Conservation (phyloP, 2,113 vertebrate species). For the Gadus chalcogrammus region DNA sequence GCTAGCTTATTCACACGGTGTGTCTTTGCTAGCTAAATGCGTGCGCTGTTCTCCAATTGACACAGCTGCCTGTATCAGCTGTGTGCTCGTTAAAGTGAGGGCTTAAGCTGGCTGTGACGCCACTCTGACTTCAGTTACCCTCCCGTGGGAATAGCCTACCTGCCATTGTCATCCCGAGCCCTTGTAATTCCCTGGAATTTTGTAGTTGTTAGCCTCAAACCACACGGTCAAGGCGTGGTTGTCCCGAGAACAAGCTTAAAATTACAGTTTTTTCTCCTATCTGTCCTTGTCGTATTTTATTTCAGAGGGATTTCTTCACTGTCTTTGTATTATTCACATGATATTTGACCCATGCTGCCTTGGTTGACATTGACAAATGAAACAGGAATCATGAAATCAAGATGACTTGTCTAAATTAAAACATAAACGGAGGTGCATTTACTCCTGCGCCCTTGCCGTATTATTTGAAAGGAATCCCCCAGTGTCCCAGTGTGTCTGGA, state of each 20-base stretch:
- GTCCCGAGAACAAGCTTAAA: neutral
- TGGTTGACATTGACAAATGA: neutral
- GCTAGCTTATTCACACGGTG: neutral
- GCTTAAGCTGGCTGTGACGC: conserved; percentile 64
- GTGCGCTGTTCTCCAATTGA: conserved; percentile 57
- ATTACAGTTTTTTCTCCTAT: conserved; percentile 7
- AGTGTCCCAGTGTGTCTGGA: neutral
- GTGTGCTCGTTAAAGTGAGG: conserved; percentile 67
- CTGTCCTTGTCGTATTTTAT: neutral
- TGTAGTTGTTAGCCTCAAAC: conserved; percentile 50
- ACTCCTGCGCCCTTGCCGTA: neutral
- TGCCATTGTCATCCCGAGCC: conserved; percentile 65
- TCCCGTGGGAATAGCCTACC: conserved; percentile 62
- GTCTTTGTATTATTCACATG: neutral
- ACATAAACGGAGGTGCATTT: neutral
- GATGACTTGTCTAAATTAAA: neutral
- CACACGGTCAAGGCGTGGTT: conserved; percentile 33
- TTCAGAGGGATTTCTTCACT: neutral
- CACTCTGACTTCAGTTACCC: conserved; percentile 61
- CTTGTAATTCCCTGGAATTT: conserved; percentile 61
- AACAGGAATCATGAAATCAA: neutral
- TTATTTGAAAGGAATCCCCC: neutral
- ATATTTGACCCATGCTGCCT: neutral
- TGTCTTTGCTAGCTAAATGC: conserved; percentile 1
- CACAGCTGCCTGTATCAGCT: conserved; percentile 66